A percentile compares a stretch with the other conserved stretches of the same genome.
These are phyloP conservation scores for Drosophila mayri DNA, from an alignment of 1,140 invertebrate genomes.

Conservation along the genomic window DNA sequence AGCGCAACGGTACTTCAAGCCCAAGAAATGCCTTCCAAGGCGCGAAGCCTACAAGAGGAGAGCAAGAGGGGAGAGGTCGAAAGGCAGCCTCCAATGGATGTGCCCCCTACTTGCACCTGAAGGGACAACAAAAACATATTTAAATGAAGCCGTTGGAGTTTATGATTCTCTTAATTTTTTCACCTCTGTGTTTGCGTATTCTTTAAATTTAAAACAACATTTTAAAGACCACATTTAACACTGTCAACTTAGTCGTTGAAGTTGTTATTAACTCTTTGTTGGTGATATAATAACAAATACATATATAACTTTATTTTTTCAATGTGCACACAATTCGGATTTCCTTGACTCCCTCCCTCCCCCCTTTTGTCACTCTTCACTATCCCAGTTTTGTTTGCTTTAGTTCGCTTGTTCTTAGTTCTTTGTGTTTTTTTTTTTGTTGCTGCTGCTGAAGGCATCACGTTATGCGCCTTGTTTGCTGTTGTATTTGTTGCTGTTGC, in stretches of 20 bases:
- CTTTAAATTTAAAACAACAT: conserved; percentile 6
- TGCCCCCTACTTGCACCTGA: neutral
- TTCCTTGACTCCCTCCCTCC: no score
- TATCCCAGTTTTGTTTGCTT: conserved; percentile 6
- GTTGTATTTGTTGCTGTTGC: conserved; percentile 5
- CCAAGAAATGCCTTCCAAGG: conserved; percentile 3
- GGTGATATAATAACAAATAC: neutral
- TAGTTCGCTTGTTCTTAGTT: neutral
- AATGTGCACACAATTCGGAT: conserved; percentile 6
- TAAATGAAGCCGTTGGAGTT: conserved; percentile 8
- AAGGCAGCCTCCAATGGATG: neutral
- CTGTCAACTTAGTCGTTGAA: conserved; percentile 5
- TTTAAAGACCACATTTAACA: conserved; percentile 26
- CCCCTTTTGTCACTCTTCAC: neutral
- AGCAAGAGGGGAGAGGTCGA: conserved; percentile 1
- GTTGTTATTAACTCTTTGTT: conserved; percentile 1
- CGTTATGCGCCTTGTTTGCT: neutral
- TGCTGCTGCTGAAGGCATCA: conserved; percentile 5
- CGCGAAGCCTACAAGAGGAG: neutral
- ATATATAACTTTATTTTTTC: conserved; percentile 8
- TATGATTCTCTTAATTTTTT: neutral
- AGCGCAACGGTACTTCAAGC: conserved; percentile 12
- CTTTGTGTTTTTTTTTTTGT: neutral
- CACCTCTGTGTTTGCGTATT: neutral
- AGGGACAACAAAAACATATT: neutral